Evolutionary conservation across 1,140 invertebrate genomes (phyloP), one percentile per base, ranked within the genome.

Genomic region (Trichomalopsis sarcophagae): DNA sequence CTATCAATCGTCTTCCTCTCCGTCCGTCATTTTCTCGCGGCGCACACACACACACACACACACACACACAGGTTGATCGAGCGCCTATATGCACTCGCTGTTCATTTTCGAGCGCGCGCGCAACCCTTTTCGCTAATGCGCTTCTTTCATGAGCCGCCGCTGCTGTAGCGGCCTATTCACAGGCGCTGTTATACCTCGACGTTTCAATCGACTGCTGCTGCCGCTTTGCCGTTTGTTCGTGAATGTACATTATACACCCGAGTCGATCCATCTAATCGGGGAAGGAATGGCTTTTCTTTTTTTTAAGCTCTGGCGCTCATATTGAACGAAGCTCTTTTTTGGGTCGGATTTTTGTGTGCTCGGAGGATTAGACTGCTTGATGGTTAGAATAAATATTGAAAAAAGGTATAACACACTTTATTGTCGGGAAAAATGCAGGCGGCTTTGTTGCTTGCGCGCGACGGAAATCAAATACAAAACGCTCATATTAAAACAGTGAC

Each of bases 151-250:
- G 71, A 82, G 73, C 44, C 27, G 44, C 36, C 87, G 87, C 89
- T 89, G 55, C 89, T 86, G 68, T 33, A 14, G 30, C 23, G 7
- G 44, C 44, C 69, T 73, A 82, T 82, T 74, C 80, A 47, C 66
- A 55, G 47, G 36, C 36, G 33, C 50, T 7, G 5, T 91, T 84
- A 86, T 81, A 88, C 86, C 21, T 84, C 87, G 90, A 92, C 90
- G 88, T 92, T 93, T 92, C 91, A 92, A 92, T 93, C 89, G 87
- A n/a, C 68, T 88, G 89, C 90, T 87, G 90, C 91, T 90, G 88
- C 90, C 47, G 30, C 33, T 21, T 66, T 69, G 66, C 36, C 44
- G 27, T 81, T 69, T 80, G 9, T n/a, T n/a, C 78, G 62, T 80
- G 17, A 66, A 80, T n/a, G 33, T 10, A 2, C 9, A 36, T 10